Base-by-base conservation (phyloP, 2,888 invertebrate genomes). In the Andrena chrysosceles region DNA sequence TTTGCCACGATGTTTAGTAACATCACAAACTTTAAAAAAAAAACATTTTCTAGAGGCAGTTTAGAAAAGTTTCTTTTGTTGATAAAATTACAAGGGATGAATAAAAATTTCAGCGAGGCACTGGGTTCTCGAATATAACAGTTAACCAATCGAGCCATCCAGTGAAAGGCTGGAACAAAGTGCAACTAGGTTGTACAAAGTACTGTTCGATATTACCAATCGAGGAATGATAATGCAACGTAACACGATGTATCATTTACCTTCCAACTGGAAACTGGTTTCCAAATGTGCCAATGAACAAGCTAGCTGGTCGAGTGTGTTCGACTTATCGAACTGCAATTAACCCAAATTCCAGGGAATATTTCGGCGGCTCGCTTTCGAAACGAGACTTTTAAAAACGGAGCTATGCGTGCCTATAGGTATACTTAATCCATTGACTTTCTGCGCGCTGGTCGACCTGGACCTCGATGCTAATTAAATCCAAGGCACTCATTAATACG, bases 81-180 rank as follows among this genome's bases (percentile, higher is more conserved):
- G 13, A 13, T 42, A 13, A 42, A 42, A 42, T 42, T 42, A 13
- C 4, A 4, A 42, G 13, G 42, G 13, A 13, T 10, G 13, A 42
- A 42, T 16, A 13, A 13, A 13, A 13, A 42, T 42, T 42, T 42
- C 13, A 42, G 1, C 3, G 42, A 42, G n/a, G 7, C 20, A 20
- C 52, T 7, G 52, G 1, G 52, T 20, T 52, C 52, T 16, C 52
- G 20, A 52, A 52, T 52, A 6, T 20, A 20, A 52, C 2, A 20
- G 2, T n/a, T n/a, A 52, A 20, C 2, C 52, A 52, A 20, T 7
- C 48, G 66, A 66, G 31, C 29, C 5, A n/a, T 56, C 35, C 56
- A 56, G 73, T 78, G 78, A 73, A 78, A 78, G 73, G 73, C 56
- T 68, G 72, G 48, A 29, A 69, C 42, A 70, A 59, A 79, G 23